phyloP scores from a whole-genome alignment of 23 tunicate species.

The Oikopleura albicans region DNA sequence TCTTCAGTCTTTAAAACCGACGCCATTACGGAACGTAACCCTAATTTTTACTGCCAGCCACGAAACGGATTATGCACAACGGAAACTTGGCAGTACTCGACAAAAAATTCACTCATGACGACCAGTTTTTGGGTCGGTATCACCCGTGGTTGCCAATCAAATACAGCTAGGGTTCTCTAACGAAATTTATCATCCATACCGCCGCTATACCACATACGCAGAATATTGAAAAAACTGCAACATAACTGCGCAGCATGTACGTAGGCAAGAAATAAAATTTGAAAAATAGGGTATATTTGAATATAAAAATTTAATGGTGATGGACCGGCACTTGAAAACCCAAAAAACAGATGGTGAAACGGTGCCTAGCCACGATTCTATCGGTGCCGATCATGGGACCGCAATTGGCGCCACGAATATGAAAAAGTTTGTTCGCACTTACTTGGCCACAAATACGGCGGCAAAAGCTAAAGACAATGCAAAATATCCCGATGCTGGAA shows the following conservation, averaged over 20 bases:
- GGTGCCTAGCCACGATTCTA: too few relatives aligned
- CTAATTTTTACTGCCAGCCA: not conserved
- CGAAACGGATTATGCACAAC: not conserved
- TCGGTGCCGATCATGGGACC: too few relatives aligned
- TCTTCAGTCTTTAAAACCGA: not conserved
- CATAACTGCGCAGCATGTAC: too few relatives aligned
- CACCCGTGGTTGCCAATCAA: not conserved
- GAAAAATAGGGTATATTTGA: too few relatives aligned
- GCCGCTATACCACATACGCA: too few relatives aligned
- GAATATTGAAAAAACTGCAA: too few relatives aligned
- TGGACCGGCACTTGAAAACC: too few relatives aligned
- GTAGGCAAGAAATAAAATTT: not conserved
- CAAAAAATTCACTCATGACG: not conserved
- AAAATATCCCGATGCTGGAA: conserved; percentile 15
- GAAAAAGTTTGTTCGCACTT: not conserved
- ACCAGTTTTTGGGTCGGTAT: conserved; percentile 10
- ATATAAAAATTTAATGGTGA: not conserved
- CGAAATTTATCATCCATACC: too few relatives aligned
- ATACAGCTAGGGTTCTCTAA: not conserved
- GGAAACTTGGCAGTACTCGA: not conserved
- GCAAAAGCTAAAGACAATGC: conserved; percentile 14
- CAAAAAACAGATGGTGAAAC: too few relatives aligned
- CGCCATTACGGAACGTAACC: not conserved
- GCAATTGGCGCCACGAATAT: too few relatives aligned
- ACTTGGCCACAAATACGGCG: not conserved